Evolutionary conservation across 30 jellyfish, hydroid and myxozoan genomes (phyloP), one percentile per base, ranked within the genome.

Genomic region (Rhopilema esculentum): DNA sequence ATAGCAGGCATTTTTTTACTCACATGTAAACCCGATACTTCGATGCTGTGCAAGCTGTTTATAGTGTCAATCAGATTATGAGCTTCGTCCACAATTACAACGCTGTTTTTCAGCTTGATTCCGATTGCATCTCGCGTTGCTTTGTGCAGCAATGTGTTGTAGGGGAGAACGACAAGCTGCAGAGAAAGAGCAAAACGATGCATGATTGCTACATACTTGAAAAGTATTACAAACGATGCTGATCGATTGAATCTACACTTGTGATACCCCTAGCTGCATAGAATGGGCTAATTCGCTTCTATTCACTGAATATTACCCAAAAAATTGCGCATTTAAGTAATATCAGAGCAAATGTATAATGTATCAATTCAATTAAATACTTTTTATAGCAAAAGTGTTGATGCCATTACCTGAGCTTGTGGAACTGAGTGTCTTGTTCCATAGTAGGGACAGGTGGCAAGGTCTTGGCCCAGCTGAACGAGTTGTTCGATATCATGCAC

Each of bases 71-170:
- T 95, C 26, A 95, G 85, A 69, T 95, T 95, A 69, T 95, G 99
- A 27, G 98, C 99, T 72, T 95, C 99, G 80, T 95, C 99, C 69
- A 95, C 87, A 31, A 95, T 88, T 8, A 95, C 91, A 76, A 95
- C 85, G 80, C 89, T 89, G 65, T 79, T 96, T 52, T 95, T 86
- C 21, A 95, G 86, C 1, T 91, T 88, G 49, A 95, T 88, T 4
- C 99, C 98, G 70, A 95, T 94, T 6, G 98, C 89, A 27, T 86
- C 96, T 23, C 99, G 90, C 8, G 99, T 91, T 30, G 95, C 63
- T 83, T 91, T 88, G 79, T 91, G 98, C 21, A 95, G 90, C 48
- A 95, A 66, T 18, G 98, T 86, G 70, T 95, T 95, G 84, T 95
- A 95, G 4, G 99, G 99, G 23, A 95, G 85, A 51, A 91, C 97